Conservation (phyloP, 2,888 invertebrate genomes). For the Caradrina kadenii region DNA sequence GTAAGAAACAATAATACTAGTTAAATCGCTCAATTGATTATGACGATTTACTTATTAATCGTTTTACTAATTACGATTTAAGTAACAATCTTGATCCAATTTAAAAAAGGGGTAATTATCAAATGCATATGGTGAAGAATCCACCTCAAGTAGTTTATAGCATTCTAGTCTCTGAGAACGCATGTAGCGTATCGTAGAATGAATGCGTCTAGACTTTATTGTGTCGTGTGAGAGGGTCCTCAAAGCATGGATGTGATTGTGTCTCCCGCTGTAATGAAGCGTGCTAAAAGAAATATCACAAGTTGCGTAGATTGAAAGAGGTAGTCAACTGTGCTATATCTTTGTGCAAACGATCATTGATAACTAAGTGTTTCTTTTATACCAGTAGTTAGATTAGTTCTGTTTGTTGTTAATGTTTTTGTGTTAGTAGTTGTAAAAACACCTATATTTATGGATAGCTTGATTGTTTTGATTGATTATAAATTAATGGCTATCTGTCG, state of each 20-base stretch:
- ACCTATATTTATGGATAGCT: background rate
- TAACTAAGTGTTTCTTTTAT: constrained; percentile 13
- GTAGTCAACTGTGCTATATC: constrained; percentile 13
- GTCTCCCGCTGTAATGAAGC: constrained; percentile 61
- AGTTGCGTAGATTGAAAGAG: constrained; percentile 20
- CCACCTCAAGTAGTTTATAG: constrained; percentile 17
- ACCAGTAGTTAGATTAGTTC: constrained; percentile 11
- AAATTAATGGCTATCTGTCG: background rate
- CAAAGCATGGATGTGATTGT: constrained; percentile 63
- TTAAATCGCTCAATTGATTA: background rate
- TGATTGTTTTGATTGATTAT: background rate
- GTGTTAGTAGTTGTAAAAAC: background rate
- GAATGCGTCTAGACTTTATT: constrained; percentile 82
- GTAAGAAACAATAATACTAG: too few species aligned
- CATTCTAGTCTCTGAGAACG: constrained; percentile 43
- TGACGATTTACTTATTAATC: background rate
- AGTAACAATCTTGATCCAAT: background rate
- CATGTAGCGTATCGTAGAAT: constrained; percentile 47
- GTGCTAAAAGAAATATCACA: constrained; percentile 49
- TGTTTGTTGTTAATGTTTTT: constrained; percentile 5
- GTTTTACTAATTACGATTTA: too few species aligned
- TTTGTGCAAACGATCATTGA: constrained; percentile 16
- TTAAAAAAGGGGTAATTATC: background rate
- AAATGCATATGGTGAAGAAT: constrained; percentile 7
- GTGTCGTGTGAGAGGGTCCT: constrained; percentile 64